Evolutionary conservation across 2,888 invertebrate genomes (phyloP).

Genomic region (Thecocarcelia acutangulata): DNA sequence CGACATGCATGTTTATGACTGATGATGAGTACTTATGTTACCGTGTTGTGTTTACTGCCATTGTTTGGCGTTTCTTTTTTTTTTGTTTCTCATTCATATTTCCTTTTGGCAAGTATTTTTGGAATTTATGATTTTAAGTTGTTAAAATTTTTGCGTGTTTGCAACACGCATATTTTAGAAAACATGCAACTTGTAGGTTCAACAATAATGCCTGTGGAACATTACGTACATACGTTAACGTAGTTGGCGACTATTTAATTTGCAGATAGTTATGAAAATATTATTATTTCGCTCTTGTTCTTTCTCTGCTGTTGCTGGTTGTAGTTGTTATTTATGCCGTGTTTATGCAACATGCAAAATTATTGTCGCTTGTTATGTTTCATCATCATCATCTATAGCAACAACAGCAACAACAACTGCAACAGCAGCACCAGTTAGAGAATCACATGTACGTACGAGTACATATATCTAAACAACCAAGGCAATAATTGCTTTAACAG

Average conservation of each 20-base stretch:
- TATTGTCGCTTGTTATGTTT: conserved; percentile 68
- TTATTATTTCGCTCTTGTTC: conserved; percentile 1
- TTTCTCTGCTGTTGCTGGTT: not conserved
- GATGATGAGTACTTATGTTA: conserved; percentile 44
- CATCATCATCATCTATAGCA: conserved; percentile 43
- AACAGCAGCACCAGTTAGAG: not conserved
- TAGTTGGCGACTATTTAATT: conserved; percentile 52
- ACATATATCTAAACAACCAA: not conserved
- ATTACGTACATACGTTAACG: not conserved
- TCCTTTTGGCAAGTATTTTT: conserved; percentile 16
- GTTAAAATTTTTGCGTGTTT: conserved; percentile 53
- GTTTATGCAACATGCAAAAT: conserved; percentile 65
- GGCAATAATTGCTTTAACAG: conserved; percentile 53
- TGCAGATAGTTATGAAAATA: conserved; percentile 56
- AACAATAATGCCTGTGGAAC: conserved; percentile 34
- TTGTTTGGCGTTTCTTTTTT: conserved; percentile 25
- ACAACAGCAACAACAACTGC: conserved; percentile 18
- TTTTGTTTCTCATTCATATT: too few species aligned
- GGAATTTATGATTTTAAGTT: conserved; percentile 47
- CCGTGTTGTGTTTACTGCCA: conserved; percentile 6
- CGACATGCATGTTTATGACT: conserved; percentile 52
- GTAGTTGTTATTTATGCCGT: conserved; percentile 50
- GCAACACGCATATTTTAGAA: conserved; percentile 53
- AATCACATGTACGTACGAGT: conserved; percentile 18
- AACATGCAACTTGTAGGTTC: conserved; percentile 54